Conservation (phyloP, 2,113 vertebrate species). For the Macaca nemestrina region DNA sequence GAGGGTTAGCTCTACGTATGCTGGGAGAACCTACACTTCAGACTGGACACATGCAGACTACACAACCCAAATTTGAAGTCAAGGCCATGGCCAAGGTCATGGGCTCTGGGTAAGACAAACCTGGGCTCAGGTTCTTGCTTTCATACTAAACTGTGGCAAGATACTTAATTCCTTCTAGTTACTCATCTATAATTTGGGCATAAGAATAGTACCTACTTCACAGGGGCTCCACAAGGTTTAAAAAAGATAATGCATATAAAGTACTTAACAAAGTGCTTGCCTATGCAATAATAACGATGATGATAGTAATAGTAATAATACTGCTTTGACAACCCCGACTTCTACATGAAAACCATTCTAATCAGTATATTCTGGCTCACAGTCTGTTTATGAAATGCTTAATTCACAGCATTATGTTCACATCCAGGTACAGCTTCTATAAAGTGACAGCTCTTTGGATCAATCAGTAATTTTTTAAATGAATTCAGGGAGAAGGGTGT, state of each 20-base stretch:
- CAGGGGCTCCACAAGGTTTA: not conserved
- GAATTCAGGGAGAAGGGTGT: not conserved
- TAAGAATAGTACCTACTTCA: not conserved
- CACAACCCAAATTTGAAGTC: conserved; percentile 45
- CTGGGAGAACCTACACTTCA: not conserved
- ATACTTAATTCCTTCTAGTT: not conserved
- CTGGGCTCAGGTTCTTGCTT: not conserved
- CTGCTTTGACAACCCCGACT: not conserved
- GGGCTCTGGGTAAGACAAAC: not conserved
- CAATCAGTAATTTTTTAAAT: conserved; percentile 3
- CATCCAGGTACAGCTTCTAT: not conserved
- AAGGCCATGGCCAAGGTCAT: conserved; percentile 61
- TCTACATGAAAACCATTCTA: not conserved
- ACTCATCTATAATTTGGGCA: not conserved
- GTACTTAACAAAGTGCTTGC: not conserved
- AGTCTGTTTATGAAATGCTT: not conserved
- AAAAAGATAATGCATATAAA: conserved; percentile 17
- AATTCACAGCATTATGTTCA: not conserved
- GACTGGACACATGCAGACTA: not conserved
- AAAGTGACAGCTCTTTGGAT: not conserved
- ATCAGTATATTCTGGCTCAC: not conserved
- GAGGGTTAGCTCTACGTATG: not conserved
- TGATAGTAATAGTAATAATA: not conserved
- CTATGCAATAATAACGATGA: not conserved
- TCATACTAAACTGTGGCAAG: not conserved